Conservation (phyloP, 2,888 invertebrate species). For the Drosophila gaucha region DNA sequence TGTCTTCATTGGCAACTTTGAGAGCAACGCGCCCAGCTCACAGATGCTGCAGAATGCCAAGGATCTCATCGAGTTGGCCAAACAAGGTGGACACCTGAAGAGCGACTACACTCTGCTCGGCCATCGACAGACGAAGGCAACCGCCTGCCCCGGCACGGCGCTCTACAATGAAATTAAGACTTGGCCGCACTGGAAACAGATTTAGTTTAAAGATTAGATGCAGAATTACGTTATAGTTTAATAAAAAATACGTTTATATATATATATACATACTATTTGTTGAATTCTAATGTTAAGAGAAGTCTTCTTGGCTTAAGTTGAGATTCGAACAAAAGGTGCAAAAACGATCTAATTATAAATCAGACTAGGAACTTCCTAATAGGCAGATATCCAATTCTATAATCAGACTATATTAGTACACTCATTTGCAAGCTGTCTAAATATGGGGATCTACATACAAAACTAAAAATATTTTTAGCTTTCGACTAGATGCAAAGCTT, state of each 20-base stretch:
- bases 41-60: constrained; percentile 87
- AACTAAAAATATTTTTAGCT: too few relatives aligned
- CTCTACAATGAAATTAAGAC: constrained; percentile 87
- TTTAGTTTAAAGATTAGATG: constrained; percentile 15
- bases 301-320: background rate
- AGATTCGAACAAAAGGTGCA: too few relatives aligned
- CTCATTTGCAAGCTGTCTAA: too few relatives aligned
- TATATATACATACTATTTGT: background rate
- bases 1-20: constrained; percentile 87
- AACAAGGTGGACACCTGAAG: constrained; percentile 86
- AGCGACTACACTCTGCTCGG: constrained; percentile 88
- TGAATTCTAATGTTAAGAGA: background rate
- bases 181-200: constrained; percentile 86
- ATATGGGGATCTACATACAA: too few relatives aligned
- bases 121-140: constrained; percentile 87
- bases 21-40: constrained; percentile 86
- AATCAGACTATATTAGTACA: too few relatives aligned
- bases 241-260: background rate
- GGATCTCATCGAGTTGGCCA: constrained; percentile 87
- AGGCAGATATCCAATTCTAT: too few relatives aligned
- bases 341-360: too few relatives aligned
- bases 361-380: too few relatives aligned
- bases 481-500: too few relatives aligned
- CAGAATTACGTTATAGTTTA: background rate
- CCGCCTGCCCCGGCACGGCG: constrained; percentile 89